Evolutionary conservation across 2,113 vertebrate species (phyloP).

Genomic region (Ammodytes marinus): DNA sequence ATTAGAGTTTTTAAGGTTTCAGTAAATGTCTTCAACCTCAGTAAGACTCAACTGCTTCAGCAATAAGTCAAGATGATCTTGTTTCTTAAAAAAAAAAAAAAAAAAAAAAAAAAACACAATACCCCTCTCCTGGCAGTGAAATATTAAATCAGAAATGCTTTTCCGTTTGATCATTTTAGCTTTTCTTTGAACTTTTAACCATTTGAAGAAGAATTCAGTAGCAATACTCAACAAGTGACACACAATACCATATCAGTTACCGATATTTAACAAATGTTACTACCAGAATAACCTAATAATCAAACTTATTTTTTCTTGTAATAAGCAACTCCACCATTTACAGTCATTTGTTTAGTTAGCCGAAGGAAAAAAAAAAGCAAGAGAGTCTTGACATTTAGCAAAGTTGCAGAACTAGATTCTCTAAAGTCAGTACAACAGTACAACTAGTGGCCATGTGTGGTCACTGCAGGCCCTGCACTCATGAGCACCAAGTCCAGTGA

Average conservation of each 20-base stretch:
- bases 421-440: conserved; percentile 58
- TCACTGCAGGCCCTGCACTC: conserved; percentile 67
- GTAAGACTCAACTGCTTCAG: conserved; percentile 34
- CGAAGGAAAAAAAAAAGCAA: conserved; percentile 58
- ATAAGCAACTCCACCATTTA: conserved; percentile 24
- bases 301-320: conserved; percentile 38
- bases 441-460: conserved; percentile 65
- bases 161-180: conserved; percentile 45
- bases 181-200: neutral
- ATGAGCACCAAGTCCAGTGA: conserved; percentile 74
- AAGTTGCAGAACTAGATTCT: conserved; percentile 64
- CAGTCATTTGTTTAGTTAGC: conserved; percentile 50
- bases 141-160: conserved; percentile 54
- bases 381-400: conserved; percentile 61
- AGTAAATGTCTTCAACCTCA: conserved; percentile 42
- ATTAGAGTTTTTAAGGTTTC: conserved; percentile 66
- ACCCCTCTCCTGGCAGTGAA: conserved; percentile 73
- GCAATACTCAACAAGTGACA: conserved; percentile 63
- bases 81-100: conserved; percentile 7
- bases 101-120: conserved; percentile 45
- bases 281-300: conserved; percentile 61
- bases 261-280: conserved; percentile 63
- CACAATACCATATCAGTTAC: conserved; percentile 66
- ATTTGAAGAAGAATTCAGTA: conserved; percentile 72
- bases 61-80: conserved; percentile 49